Evolutionary conservation across 2,888 invertebrate species (phyloP), one percentile per base, ranked within the genome.

Genomic region (Oxytorus armatus): DNA sequence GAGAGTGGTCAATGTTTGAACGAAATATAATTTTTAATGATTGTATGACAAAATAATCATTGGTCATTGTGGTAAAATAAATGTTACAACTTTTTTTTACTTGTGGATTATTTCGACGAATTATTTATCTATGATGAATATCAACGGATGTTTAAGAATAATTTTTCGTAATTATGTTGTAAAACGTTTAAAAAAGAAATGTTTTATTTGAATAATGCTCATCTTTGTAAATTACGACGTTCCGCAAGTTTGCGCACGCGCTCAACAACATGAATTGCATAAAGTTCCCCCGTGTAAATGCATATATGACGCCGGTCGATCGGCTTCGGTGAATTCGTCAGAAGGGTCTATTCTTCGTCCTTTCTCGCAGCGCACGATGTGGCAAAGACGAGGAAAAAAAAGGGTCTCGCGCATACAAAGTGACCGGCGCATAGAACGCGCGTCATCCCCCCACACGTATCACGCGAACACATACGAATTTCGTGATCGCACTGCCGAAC

Each of bases 291-390:
- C 57, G 8, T 18, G 57, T 51, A 39, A 36, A 23, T 7, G 25
- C 18, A 72, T 77, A 77, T 77, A 79, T 66, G 59, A 14, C 14
- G 61, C 25, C 36, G 16, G 10, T 21, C 25, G 47, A 57, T 75
- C 14, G 18, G 51, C n/a, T 72, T 77, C 76, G 65, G 16, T 70
- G 77, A 77, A 77, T 80, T 80, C 66, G 80, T 25, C 57, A 51
- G 42, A 72, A 73, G 66, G 72, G 65, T 53, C 53, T 77, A 55
- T 65, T 77, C 57, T 74, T 69, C 55, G 49, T 79, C 33, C 49
- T 57, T 65, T 75, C 36, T 33, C 49, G 33, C 59, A n/a, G 55
- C 75, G 29, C 55, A 33, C 49, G 57, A 33, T 29, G 29, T 21
- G n/a, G 59, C 14, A 14, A 61, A 29, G 44, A 25, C 3, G 51